Conservation (phyloP, 2,888 invertebrate species). For the Acronicta alni region DNA sequence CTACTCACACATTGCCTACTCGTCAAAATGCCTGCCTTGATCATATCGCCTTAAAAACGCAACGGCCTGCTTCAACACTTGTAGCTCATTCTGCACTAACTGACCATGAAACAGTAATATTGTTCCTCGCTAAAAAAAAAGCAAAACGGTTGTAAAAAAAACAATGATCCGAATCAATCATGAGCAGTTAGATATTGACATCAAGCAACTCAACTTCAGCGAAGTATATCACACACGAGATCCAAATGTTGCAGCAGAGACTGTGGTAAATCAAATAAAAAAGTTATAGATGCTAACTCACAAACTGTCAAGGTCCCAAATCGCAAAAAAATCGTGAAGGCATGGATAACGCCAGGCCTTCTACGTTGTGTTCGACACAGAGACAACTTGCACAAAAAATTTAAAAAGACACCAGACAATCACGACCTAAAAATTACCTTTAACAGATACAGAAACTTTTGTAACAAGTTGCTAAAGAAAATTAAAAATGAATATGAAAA, state of each 20-base stretch:
- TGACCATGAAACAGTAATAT: conserved; percentile 13
- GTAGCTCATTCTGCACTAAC: conserved; percentile 18
- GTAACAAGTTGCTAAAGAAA: conserved; percentile 2
- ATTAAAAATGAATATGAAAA: conserved; percentile 6
- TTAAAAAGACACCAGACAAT: background rate
- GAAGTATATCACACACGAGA: conserved; percentile 2
- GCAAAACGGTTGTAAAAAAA: background rate
- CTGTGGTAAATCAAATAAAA: background rate
- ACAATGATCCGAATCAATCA: background rate
- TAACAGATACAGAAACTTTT: conserved; percentile 12
- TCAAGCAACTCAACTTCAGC: conserved; percentile 6
- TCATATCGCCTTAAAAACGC: conserved; percentile 10
- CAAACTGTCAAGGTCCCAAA: conserved; percentile 1
- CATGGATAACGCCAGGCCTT: conserved; percentile 16
- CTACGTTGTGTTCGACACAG: conserved; percentile 6
- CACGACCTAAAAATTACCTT: background rate
- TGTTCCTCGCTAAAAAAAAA: background rate
- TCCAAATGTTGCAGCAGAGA: conserved; percentile 5
- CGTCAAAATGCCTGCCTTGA: conserved; percentile 9
- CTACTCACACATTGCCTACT: conserved; percentile 11
- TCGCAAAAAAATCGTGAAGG: conserved; percentile 7
- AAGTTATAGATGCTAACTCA: background rate
- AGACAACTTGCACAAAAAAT: conserved; percentile 11
- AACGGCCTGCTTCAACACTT: conserved; percentile 1
- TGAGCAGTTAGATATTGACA: conserved; percentile 1